phyloP scores from a whole-genome alignment of 1,140 invertebrate genomes.

The Ceratosolen fusciceps region DNA sequence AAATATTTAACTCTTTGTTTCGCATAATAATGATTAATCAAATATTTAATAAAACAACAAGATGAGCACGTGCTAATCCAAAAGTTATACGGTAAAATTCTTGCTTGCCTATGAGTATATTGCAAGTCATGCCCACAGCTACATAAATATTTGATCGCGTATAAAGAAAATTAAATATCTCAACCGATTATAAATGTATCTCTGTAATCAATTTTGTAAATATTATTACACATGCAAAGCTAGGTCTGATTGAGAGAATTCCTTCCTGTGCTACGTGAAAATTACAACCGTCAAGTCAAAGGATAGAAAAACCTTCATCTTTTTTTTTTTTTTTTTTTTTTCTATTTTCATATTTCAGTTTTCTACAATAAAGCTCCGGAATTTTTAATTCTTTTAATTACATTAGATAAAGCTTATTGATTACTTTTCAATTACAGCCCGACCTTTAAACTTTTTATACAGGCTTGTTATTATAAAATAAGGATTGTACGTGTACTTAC shows the following conservation, averaged over 20 bases:
- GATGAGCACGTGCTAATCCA: neutral
- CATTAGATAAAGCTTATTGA: too few species aligned
- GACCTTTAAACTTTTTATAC: too few species aligned
- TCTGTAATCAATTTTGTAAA: neutral
- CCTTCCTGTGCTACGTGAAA: neutral
- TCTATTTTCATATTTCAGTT: too few species aligned
- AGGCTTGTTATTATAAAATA: too few species aligned
- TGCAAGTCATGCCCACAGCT: neutral
- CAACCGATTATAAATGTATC: neutral
- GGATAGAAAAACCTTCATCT: too few species aligned
- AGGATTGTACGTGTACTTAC: too few species aligned
- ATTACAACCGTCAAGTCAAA: neutral
- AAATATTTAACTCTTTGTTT: constrained; percentile 4
- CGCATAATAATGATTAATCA: neutral
- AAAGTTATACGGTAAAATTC: neutral
- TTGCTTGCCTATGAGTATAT: neutral
- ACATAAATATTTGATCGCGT: neutral
- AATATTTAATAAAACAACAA: constrained; percentile 5
- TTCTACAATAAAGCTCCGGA: too few species aligned
- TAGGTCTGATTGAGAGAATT: neutral
- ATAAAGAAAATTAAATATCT: neutral
- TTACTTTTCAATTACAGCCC: too few species aligned
- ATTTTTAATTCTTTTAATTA: too few species aligned
- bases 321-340: neutral
- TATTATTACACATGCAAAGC: neutral